Percentiles rank a stretch among this genome's conserved stretches.
Conservation (phyloP, 2,888 invertebrate species). For the Gnatocerus cornutus region DNA sequence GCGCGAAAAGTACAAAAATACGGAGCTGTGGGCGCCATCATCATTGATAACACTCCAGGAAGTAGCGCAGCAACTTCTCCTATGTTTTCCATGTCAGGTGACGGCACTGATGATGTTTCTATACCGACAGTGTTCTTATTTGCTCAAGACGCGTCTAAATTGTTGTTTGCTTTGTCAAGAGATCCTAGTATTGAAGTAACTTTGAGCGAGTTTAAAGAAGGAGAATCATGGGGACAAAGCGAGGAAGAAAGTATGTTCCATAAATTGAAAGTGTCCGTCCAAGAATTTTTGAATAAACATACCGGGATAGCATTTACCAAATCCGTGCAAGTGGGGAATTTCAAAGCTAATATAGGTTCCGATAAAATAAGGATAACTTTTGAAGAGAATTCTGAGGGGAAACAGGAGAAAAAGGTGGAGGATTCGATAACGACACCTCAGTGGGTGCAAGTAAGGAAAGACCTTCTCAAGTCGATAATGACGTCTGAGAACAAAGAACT, state of each 20-base stretch:
- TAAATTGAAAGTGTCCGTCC: conserved; percentile 70
- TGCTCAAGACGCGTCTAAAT: conserved; percentile 80
- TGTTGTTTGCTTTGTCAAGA: conserved; percentile 76
- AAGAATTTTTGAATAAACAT: conserved; percentile 70
- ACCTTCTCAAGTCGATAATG: conserved; percentile 65
- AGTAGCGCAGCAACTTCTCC: conserved; percentile 84
- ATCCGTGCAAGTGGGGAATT: conserved; percentile 64
- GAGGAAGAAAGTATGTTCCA: conserved; percentile 71
- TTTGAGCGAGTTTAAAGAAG: conserved; percentile 72
- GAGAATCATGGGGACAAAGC: conserved; percentile 69
- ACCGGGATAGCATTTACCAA: conserved; percentile 67
- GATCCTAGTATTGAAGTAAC: conserved; percentile 75
- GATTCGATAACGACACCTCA: conserved; percentile 60
- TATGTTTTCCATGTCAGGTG: conserved; percentile 97
- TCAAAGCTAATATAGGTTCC: conserved; percentile 65
- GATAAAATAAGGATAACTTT: conserved; percentile 66
- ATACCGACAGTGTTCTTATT: conserved; percentile 96
- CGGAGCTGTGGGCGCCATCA: conserved; percentile 89
- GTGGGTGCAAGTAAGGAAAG: conserved; percentile 67
- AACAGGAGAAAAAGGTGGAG: not conserved
- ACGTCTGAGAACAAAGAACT: conserved; percentile 65
- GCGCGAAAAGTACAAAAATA: conserved; percentile 87
- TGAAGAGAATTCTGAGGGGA: conserved; percentile 54
- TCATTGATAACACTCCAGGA: conserved; percentile 86
- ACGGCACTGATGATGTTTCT: conserved; percentile 87